Evolutionary conservation across 1,140 invertebrate species (phyloP).

Genomic region (Pseudomyrmex cubaensis): DNA sequence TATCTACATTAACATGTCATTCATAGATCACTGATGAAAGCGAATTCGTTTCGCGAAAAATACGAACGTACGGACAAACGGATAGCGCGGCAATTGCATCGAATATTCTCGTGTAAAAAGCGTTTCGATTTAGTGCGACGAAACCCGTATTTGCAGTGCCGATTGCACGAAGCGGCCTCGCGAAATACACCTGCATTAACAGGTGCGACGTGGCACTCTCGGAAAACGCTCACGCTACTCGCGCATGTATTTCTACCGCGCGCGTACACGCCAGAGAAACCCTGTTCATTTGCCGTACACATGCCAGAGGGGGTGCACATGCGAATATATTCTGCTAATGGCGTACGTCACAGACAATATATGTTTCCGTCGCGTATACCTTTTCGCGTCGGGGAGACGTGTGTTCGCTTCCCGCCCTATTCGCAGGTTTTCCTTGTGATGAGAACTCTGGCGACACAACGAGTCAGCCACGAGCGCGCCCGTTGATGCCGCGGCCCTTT

Average conservation of each 20-base stretch:
- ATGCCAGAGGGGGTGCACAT: conserved; percentile 16
- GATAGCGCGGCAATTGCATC: background rate
- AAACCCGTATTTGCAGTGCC: background rate
- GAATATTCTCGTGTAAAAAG: conserved; percentile 25
- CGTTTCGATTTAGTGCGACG: conserved; percentile 19
- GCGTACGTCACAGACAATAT: conserved; percentile 42
- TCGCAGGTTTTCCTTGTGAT: conserved; percentile 44
- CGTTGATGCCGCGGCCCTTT: conserved; percentile 37
- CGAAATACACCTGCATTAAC: conserved; percentile 42
- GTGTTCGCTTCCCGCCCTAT: conserved; percentile 1
- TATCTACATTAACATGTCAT: conserved; percentile 12
- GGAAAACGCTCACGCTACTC: conserved; percentile 28
- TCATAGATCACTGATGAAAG: background rate
- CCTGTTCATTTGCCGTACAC: conserved; percentile 35
- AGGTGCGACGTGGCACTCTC: conserved; percentile 8
- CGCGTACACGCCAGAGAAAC: background rate
- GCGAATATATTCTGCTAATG: conserved; percentile 56
- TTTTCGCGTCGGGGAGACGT: conserved; percentile 34
- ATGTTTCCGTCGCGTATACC: conserved; percentile 42
- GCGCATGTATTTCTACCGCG: background rate
- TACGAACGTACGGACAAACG: background rate
- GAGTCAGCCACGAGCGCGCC: conserved; percentile 22
- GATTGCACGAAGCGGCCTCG: conserved; percentile 28
- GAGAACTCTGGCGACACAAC: conserved; percentile 35
- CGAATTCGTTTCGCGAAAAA: background rate